Evolutionary conservation across 2,888 invertebrate species (phyloP), one percentile per base, ranked within the genome.

Genomic region (Psylliodes chrysocephalus): DNA sequence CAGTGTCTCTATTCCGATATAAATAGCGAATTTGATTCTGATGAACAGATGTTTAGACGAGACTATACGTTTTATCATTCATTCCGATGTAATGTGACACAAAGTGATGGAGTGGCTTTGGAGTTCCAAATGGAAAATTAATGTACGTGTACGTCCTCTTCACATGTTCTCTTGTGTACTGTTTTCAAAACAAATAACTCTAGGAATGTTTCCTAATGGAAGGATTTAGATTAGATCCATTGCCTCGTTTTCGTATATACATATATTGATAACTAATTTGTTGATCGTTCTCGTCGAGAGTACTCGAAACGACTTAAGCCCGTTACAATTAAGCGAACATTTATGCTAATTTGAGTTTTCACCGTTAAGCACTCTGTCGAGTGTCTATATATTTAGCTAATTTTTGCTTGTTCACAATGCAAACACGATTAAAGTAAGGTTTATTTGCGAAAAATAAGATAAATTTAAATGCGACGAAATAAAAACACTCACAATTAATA

Each of bases 21-120:
- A 61, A 59, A 61, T 42, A 56, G 49, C 67, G 67, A 67, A 70
- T 70, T 70, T 67, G 73, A 72, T 75, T 71, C 69, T 70, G 66
- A 69, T 62, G 71, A 74, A 77, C 76, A 77, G 74, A 74, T 77
- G 75, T 77, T 75, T 62, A 70, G 60, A 71, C 71, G 73, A 72
- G 61, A 70, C 68, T 75, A 71, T 71, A 67, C 66, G 72, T 71
- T 74, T 75, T 75, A 75, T 75, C 75, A 74, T 72, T 74, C 73
- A 73, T 75, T 75, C 69, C 63, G 51, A n/a, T 68, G 64, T 76
- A 74, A 75, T 76, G 72, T 74, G 77, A 75, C 76, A 73, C 62
- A 68, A 65, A 73, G 69, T 74, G 77, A 77, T 77, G 71, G 76
- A 76, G 74, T 73, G 68, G 67, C 67, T 67, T 59, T 22, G 2